These are phyloP conservation scores for Aegotheles bennettii DNA, from an alignment of 2,113 vertebrate genomes.

Conservation along the genomic window DNA sequence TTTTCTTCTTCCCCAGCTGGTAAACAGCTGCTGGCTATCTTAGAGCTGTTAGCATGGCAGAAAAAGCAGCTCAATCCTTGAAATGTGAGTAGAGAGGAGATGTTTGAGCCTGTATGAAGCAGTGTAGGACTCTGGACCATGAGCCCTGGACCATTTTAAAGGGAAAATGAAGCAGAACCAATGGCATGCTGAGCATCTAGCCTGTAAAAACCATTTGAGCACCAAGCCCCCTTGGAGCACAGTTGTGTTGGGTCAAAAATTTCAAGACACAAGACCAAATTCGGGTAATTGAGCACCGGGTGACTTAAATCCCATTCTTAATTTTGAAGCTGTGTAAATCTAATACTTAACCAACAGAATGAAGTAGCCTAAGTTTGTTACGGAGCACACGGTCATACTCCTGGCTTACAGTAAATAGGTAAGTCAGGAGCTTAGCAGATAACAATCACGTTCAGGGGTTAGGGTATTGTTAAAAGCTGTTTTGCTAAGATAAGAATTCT, in stretches of 20 bases:
- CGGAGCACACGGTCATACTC: not conserved
- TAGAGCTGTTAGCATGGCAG: not conserved
- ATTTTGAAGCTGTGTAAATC: not conserved
- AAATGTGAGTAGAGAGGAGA: not conserved
- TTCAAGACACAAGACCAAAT: not conserved
- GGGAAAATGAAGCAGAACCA: not conserved
- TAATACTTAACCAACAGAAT: not conserved
- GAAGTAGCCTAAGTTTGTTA: not conserved
- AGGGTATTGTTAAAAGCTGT: slow-evolving; percentile 47
- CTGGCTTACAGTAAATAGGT: slow-evolving; percentile 21
- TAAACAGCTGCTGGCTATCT: not conserved
- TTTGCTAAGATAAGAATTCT: slow-evolving; percentile 57
- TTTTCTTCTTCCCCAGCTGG: not conserved
- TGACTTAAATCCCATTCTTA: not conserved
- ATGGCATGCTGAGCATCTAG: not conserved
- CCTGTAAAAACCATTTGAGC: not conserved
- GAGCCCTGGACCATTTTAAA: not conserved
- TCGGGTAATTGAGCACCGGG: not conserved
- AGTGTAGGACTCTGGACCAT: not conserved
- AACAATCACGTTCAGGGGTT: slow-evolving; percentile 31
- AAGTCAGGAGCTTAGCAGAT: not conserved
- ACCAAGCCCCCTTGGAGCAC: not conserved
- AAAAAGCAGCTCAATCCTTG: not conserved
- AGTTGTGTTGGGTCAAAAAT: not conserved
- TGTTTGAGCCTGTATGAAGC: not conserved